Evolutionary conservation across 2,888 invertebrate genomes (phyloP).

Genomic region (Lingula anatina): DNA sequence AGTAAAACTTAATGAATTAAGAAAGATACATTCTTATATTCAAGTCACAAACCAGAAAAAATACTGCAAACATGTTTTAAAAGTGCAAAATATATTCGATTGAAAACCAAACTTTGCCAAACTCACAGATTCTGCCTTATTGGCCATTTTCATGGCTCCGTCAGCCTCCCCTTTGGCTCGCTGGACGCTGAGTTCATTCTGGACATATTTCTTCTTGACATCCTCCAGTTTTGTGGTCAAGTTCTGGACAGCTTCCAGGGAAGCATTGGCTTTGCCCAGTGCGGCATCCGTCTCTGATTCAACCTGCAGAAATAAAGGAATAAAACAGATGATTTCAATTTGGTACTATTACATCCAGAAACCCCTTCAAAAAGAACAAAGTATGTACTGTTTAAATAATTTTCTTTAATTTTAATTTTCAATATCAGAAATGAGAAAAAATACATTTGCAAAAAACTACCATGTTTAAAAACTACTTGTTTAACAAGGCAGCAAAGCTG

Average conservation of each 20-base stretch:
- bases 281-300: conserved; percentile 75
- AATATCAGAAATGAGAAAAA: too few species aligned
- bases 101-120: not conserved
- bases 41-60: too few species aligned
- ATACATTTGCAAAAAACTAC: too few species aligned
- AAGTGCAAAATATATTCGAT: not conserved
- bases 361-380: not conserved
- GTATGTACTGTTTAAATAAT: not conserved
- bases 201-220: conserved; percentile 73
- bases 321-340: not conserved
- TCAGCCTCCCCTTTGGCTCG: conserved; percentile 68
- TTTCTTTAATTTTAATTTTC: too few species aligned
- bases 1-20: too few species aligned
- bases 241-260: conserved; percentile 69
- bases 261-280: conserved; percentile 72
- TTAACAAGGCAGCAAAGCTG: too few species aligned
- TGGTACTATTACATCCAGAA: not conserved
- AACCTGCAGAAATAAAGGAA: conserved; percentile 60
- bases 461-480: too few species aligned
- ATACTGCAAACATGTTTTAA: too few species aligned
- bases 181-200: conserved; percentile 72
- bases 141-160: conserved; percentile 67
- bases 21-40: too few species aligned
- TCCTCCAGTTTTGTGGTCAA: conserved; percentile 69
- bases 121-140: conserved; percentile 35